Evolutionary conservation across 2,888 invertebrate genomes (phyloP).

Genomic region (Nephrotoma appendiculata): DNA sequence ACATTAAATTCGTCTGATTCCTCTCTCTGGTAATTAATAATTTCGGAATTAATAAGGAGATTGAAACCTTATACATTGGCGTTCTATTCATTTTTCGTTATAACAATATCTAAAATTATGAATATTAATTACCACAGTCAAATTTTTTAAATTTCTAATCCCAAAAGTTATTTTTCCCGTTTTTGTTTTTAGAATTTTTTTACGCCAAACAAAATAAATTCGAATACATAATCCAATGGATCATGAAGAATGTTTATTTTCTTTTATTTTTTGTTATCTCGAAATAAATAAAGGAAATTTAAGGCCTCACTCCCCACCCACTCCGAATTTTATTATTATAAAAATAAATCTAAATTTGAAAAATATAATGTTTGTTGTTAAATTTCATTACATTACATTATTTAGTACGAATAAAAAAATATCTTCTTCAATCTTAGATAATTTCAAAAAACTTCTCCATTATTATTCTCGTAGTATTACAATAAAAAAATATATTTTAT

Average conservation of each 20-base stretch:
- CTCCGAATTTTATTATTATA: neutral
- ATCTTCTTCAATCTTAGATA: neutral
- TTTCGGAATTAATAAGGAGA: neutral
- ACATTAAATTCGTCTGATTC: neutral
- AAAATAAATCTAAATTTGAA: neutral
- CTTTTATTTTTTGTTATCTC: neutral
- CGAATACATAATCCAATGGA: neutral
- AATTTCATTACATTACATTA: neutral
- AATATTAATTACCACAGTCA: neutral
- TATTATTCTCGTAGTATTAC: neutral
- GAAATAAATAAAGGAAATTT: neutral
- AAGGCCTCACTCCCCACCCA: neutral
- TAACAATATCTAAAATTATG: neutral
- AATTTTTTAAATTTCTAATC: neutral
- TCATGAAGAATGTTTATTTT: neutral
- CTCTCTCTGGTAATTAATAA: neutral
- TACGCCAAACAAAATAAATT: neutral
- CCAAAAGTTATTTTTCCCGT: neutral
- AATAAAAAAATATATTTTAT: neutral
- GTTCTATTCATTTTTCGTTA: neutral
- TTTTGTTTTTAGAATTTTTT: neutral
- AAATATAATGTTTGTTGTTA: too few species aligned
- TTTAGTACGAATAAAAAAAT: neutral
- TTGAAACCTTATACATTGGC: neutral
- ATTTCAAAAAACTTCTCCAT: neutral